phyloP scores from a whole-genome alignment of 2,113 vertebrate species.

The Sclerurus mexicanus region DNA sequence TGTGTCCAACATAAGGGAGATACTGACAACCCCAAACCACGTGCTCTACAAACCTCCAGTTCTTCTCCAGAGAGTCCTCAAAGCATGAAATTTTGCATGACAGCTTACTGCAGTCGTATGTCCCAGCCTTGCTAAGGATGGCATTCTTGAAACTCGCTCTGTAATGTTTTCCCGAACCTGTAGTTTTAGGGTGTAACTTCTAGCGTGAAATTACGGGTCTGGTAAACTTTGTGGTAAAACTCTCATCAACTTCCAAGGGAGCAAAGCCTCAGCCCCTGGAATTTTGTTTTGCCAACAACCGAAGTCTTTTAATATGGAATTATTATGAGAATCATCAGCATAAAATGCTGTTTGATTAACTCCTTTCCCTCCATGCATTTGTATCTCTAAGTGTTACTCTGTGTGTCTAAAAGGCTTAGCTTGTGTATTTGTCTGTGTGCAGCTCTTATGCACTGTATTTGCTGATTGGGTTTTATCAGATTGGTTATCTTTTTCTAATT shows the following conservation, averaged over 20 bases:
- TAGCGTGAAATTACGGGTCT: not conserved
- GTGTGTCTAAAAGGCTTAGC: not conserved
- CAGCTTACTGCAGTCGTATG: not conserved
- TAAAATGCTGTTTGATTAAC: not conserved
- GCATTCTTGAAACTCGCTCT: not conserved
- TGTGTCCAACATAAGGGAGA: not conserved
- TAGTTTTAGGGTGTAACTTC: not conserved
- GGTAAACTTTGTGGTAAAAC: not conserved
- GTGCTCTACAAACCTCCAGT: not conserved
- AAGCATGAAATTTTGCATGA: not conserved
- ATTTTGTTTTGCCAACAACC: not conserved
- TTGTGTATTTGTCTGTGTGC: not conserved
- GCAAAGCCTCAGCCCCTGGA: not conserved
- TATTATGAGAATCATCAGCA: not conserved
- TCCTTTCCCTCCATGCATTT: not conserved
- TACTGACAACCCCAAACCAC: not conserved
- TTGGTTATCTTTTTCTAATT: slow-evolving; percentile 23
- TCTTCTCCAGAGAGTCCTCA: not conserved
- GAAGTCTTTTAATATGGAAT: not conserved
- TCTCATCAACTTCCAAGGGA: not conserved
- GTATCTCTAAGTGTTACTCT: not conserved
- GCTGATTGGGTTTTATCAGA: not conserved
- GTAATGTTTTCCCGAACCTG: not conserved
- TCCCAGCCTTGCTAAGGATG: not conserved
- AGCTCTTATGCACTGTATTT: not conserved